Evolutionary conservation across 37 sponge, comb jelly and placozoan genomes (phyloP).

Genomic region (Hormiphora californensis): DNA sequence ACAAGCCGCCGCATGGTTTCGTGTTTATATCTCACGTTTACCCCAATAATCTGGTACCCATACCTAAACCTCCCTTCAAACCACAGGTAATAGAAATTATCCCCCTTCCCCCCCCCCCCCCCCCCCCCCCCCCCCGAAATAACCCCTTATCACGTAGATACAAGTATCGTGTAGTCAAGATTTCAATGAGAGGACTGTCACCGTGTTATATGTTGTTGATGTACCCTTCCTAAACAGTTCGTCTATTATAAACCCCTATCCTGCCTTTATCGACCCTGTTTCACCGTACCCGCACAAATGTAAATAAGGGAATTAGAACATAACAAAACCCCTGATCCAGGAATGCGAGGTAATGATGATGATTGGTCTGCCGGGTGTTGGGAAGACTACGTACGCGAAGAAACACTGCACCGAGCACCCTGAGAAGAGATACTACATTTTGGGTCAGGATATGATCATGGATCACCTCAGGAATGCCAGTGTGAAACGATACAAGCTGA

Average conservation of each 20-base stretch:
- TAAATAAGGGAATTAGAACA: too few relatives aligned
- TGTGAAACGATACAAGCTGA: constrained; percentile 13
- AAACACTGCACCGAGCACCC: constrained; percentile 1
- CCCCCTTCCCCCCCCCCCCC: too few relatives aligned
- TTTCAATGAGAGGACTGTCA: too few relatives aligned
- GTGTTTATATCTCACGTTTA: constrained; percentile 28
- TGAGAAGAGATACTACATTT: constrained; percentile 35
- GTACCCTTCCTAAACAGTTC: too few relatives aligned
- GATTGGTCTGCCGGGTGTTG: constrained; percentile 33
- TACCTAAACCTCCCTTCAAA: background rate
- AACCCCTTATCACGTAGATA: too few relatives aligned
- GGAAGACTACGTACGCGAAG: constrained; percentile 33
- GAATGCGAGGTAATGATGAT: constrained; percentile 30
- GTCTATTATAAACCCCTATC: too few relatives aligned
- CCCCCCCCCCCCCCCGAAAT: too few relatives aligned
- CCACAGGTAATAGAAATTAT: background rate
- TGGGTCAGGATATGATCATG: constrained; percentile 53
- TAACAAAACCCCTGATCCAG: too few relatives aligned
- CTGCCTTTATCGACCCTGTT: too few relatives aligned
- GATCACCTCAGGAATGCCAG: constrained; percentile 40
- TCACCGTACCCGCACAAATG: too few relatives aligned
- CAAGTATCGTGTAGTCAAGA: too few relatives aligned
- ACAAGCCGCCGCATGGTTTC: constrained; percentile 29
- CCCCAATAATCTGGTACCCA: constrained; percentile 25
- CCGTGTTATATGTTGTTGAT: too few relatives aligned